These are phyloP conservation scores for Orussus abietinus DNA, from an alignment of 1,140 invertebrate genomes.

Conservation along the genomic window DNA sequence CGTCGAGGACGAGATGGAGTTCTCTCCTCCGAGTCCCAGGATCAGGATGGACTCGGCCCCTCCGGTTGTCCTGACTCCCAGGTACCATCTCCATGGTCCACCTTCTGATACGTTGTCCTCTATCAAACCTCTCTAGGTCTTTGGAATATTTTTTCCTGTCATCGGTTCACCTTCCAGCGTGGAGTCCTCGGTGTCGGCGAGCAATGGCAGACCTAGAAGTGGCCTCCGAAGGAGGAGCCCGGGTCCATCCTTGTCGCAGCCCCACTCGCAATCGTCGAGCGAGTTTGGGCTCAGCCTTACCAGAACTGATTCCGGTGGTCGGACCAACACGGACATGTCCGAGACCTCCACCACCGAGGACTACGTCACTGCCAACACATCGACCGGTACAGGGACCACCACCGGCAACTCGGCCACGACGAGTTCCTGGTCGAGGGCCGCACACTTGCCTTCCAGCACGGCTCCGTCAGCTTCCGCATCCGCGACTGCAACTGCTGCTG, in stretches of 20 bases:
- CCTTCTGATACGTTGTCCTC: slow-evolving; percentile 16
- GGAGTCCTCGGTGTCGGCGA: slow-evolving; percentile 22
- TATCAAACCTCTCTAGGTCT: no score
- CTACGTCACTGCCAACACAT: slow-evolving; percentile 83
- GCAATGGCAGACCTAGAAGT: slow-evolving; percentile 38
- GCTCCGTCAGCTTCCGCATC: slow-evolving; percentile 44
- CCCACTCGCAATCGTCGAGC: slow-evolving; percentile 49
- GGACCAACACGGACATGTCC: slow-evolving; percentile 72
- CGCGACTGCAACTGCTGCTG: slow-evolving; percentile 57
- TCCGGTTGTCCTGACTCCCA: slow-evolving; percentile 33
- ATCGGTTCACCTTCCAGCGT: slow-evolving; percentile 26
- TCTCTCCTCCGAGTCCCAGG: slow-evolving; percentile 39
- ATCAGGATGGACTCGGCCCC: slow-evolving; percentile 42
- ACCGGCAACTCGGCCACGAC: slow-evolving; percentile 49
- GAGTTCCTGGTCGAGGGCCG: slow-evolving; percentile 45
- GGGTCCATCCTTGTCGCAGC: slow-evolving; percentile 35
- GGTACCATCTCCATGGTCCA: slow-evolving; percentile 21
- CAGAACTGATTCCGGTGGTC: slow-evolving; percentile 69
- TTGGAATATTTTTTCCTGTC: slow-evolving; percentile 2
- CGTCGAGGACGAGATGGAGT: slow-evolving; percentile 63
- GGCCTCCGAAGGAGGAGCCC: slow-evolving; percentile 44
- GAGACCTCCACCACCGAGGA: slow-evolving; percentile 85
- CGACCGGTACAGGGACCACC: slow-evolving; percentile 62
- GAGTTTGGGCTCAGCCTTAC: slow-evolving; percentile 52
- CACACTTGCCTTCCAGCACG: slow-evolving; percentile 40